Evolutionary conservation across 2,113 vertebrate genomes (phyloP), one percentile per base, ranked within the genome.

Genomic region (Nerophis lumbriciformis): DNA sequence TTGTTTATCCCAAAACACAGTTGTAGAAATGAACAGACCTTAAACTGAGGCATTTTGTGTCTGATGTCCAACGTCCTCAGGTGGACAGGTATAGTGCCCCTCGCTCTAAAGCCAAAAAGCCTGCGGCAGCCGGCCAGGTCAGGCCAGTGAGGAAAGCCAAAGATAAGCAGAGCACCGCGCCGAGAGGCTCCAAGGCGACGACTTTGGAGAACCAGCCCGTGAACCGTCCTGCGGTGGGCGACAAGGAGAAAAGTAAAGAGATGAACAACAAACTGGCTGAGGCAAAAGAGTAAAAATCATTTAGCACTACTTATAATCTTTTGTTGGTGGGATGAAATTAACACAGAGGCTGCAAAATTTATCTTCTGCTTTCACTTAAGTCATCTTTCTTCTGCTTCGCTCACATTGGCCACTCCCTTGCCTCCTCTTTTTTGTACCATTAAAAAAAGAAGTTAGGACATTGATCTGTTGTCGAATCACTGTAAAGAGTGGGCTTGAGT

Each of bases 211-310:
- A 92, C 83, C 86, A 90, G 78, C 69, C 87, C 1, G 78, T 91
- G 39, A 63, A 87, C 73, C 92, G 80, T 45, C 88, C 93, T 1
- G 92, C 93, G 14, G 91, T 78, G 75, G 89, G 80, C 76, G 87
- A 84, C 87, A 95, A 95, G 93, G 95, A 98, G 93, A 96, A 94
- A 90, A 96, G 94, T 88, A 95, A 96, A 93, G 95, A 98, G 95
- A 96, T 96, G 89, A 99, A 98, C 94, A 99, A 99, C 95, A 99
- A 98, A 94, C 92, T 99, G 93, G 97, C 97, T 89, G 97, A 99
- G 90, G 97, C 97, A 63, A 99, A 99, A 97, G 96, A 99, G 94
- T 99, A 97, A 98, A 93, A 93, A 92, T 89, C 90, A 91, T 90
- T 89, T 71, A 87, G 87, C 80, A 78, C 90, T 93, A 92, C 90